Conservation (phyloP, 2,888 invertebrate species). For the Megastigmus dorsalis region DNA sequence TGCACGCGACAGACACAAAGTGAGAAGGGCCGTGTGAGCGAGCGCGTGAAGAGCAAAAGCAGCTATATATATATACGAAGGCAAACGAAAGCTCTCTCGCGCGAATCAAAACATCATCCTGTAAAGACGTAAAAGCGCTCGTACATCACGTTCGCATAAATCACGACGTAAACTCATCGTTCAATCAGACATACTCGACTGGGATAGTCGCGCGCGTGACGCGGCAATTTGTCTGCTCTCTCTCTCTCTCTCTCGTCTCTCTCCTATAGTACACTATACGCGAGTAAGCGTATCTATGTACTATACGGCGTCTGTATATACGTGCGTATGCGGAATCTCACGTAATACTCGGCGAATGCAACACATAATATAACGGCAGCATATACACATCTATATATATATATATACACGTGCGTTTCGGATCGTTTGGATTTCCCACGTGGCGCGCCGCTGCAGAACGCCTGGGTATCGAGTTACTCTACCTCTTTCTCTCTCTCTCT, state of each 20-base stretch:
- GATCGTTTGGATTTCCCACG: slow-evolving; percentile 48
- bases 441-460: slow-evolving; percentile 8
- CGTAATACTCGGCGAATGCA: slow-evolving; percentile 35
- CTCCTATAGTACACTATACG: no score
- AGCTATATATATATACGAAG: no score
- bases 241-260: neutral
- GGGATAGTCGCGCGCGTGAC: neutral
- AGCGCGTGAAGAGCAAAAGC: no score
- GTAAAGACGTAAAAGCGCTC: slow-evolving; percentile 25
- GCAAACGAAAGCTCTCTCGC: neutral
- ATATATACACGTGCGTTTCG: neutral
- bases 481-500: neutral
- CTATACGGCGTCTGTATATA: no score
- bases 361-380: slow-evolving; percentile 12
- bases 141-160: slow-evolving; percentile 21
- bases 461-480: slow-evolving; percentile 11
- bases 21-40: no score
- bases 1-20: no score
- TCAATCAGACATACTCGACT: no score
- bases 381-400: neutral
- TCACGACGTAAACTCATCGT: slow-evolving; percentile 11
- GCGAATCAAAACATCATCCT: neutral
- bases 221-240: slow-evolving; percentile 22
- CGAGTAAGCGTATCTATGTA: no score
- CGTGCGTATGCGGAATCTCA: no score